Evolutionary conservation across 2,888 invertebrate genomes (phyloP).

Genomic region (Lumbricus terrestris): DNA sequence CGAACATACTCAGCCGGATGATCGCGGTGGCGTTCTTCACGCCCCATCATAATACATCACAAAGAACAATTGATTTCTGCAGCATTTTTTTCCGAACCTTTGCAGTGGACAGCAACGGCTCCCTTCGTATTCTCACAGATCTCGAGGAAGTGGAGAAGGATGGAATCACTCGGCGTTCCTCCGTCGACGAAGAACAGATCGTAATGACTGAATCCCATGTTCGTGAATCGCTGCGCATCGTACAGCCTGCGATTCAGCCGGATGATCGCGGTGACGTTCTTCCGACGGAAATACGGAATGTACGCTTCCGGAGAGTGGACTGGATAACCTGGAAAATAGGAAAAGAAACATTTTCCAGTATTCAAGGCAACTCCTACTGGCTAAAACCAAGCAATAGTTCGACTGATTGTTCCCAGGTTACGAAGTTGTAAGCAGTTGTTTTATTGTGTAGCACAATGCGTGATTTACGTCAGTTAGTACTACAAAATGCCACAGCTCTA

Average conservation of each 20-base stretch:
- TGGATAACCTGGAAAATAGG: slow-evolving; percentile 61
- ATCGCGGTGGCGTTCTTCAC: no score
- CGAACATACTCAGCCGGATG: no score
- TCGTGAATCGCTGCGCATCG: slow-evolving; percentile 79
- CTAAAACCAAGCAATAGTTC: not conserved
- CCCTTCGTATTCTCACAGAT: slow-evolving; percentile 84
- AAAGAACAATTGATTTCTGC: no score
- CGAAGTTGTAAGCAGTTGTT: not conserved
- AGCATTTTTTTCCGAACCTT: no score
- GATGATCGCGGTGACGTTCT: slow-evolving; percentile 82
- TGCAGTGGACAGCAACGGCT: slow-evolving; percentile 94
- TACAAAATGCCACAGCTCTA: not conserved
- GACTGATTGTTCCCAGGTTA: not conserved
- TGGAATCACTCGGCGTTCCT: slow-evolving; percentile 84
- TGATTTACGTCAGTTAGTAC: not conserved
- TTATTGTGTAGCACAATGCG: not conserved
- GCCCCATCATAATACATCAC: no score
- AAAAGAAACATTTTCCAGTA: not conserved
- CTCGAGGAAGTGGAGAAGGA: slow-evolving; percentile 82
- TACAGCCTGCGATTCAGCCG: slow-evolving; percentile 89
- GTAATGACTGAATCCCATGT: slow-evolving; percentile 87
- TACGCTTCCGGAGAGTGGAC: slow-evolving; percentile 87
- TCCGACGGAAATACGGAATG: slow-evolving; percentile 81
- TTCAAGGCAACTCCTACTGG: not conserved
- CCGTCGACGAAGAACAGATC: slow-evolving; percentile 97